phyloP scores from a whole-genome alignment of 2,888 invertebrate genomes.

The Brachylomia viminalis region DNA sequence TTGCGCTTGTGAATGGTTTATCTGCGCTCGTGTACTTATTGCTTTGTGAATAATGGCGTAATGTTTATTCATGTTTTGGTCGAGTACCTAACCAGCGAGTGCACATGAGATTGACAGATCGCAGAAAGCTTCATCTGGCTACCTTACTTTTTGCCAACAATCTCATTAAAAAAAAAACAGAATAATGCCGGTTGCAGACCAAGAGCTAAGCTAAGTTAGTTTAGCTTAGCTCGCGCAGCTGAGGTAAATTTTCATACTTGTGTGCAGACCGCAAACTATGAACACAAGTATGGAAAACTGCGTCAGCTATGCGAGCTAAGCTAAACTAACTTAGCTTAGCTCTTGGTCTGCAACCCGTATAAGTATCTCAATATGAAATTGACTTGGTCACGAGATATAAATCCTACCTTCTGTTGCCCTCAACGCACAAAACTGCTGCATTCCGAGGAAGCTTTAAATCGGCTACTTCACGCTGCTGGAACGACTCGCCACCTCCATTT shows the following conservation, averaged over 20 bases:
- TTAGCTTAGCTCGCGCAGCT: too few species aligned
- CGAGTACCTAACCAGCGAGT: background rate
- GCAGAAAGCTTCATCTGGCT: background rate
- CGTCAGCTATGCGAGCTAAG: too few species aligned
- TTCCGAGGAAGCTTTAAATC: background rate
- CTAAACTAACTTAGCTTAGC: too few species aligned
- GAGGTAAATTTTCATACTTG: too few species aligned
- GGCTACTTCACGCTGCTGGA: background rate
- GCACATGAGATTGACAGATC: background rate
- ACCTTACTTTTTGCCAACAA: background rate
- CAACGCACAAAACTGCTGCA: background rate
- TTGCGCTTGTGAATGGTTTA: slow-evolving; percentile 30
- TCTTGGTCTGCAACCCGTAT: too few species aligned
- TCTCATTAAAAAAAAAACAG: background rate
- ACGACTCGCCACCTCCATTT: background rate
- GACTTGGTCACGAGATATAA: background rate
- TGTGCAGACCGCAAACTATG: too few species aligned
- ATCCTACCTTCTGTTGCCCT: background rate
- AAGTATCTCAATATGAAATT: background rate
- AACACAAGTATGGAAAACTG: too few species aligned
- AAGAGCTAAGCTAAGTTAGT: too few species aligned
- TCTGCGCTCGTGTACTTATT: slow-evolving; percentile 22
- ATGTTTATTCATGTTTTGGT: background rate
- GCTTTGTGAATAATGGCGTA: slow-evolving; percentile 20
- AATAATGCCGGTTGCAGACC: too few species aligned